A percentile compares a stretch with the other conserved stretches of the same genome.
Conservation (phyloP, 2,888 invertebrate genomes). For the Conomelus anceps region DNA sequence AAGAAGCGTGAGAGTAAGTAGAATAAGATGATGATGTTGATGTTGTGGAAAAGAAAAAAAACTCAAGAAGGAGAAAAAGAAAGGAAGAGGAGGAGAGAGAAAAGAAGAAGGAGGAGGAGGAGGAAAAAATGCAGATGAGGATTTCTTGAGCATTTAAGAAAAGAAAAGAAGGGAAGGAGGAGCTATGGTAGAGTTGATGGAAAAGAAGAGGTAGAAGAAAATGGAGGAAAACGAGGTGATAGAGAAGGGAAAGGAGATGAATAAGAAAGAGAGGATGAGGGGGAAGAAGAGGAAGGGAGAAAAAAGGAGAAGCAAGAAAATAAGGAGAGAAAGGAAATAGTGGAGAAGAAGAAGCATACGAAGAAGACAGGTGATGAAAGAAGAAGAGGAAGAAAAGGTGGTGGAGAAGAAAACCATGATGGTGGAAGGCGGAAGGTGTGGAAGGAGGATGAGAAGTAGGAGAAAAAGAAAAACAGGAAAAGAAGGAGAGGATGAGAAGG, state of each 20-base stretch:
- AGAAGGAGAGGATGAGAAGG: background rate
- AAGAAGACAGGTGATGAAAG: slow-evolving; percentile 1
- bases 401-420: too few relatives aligned
- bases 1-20: too few relatives aligned
- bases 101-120: background rate
- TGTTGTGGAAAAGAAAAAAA: too few relatives aligned
- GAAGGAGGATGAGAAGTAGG: background rate
- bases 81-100: too few relatives aligned
- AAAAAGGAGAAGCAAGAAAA: background rate
- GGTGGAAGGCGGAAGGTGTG: too few relatives aligned
- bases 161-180: background rate
- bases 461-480: background rate
- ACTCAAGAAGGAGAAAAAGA: too few relatives aligned
- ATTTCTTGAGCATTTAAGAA: background rate
- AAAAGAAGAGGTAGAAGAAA: background rate
- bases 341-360: too few relatives aligned
- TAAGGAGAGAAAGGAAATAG: background rate
- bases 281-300: background rate
- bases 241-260: background rate
- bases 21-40: too few relatives aligned
- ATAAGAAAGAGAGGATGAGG: background rate
- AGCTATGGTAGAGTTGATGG: background rate
- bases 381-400: background rate
- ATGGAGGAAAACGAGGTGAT: background rate
- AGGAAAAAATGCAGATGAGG: background rate